A percentile compares a stretch with the other conserved stretches of the same genome.
Conservation (phyloP, 2,888 invertebrate species). For the Chrysolina haemoptera region DNA sequence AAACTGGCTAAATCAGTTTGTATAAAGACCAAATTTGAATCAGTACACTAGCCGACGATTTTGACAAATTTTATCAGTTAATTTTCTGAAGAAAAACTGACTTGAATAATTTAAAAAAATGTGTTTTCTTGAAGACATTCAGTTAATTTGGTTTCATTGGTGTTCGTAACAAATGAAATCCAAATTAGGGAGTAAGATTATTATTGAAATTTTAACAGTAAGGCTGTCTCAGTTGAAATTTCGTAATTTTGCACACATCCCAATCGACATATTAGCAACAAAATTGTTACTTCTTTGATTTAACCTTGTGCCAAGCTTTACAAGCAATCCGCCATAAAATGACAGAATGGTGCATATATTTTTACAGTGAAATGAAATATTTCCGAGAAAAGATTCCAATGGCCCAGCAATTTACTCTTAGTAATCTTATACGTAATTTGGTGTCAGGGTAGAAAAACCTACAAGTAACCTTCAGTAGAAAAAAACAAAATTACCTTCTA, state of each 20-base stretch:
- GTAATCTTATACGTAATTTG: constrained; percentile 91
- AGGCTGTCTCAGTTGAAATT: too few species aligned
- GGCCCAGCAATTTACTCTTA: constrained; percentile 75
- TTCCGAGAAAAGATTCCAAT: constrained; percentile 55
- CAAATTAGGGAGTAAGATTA: too few species aligned
- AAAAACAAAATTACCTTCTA: constrained; percentile 56
- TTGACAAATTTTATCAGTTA: too few species aligned
- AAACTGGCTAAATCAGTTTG: too few species aligned
- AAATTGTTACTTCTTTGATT: constrained; percentile 51
- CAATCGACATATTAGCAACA: constrained; percentile 7
- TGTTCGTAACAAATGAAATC: too few species aligned
- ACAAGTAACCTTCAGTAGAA: constrained; percentile 65
- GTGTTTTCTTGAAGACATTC: too few species aligned
- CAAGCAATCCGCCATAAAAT: constrained; percentile 58
- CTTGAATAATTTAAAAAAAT: too few species aligned
- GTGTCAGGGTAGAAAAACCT: constrained; percentile 83
- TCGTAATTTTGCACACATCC: not conserved
- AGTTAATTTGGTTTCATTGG: too few species aligned
- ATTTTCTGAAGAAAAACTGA: too few species aligned
- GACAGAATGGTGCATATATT: constrained; percentile 58
- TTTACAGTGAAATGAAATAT: constrained; percentile 53
- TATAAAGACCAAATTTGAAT: too few species aligned
- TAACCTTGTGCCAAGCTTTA: constrained; percentile 61
- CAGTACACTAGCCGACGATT: too few species aligned
- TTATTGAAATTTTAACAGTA: too few species aligned